Conservation (phyloP, 2,888 invertebrate genomes). For the Noctua janthina region DNA sequence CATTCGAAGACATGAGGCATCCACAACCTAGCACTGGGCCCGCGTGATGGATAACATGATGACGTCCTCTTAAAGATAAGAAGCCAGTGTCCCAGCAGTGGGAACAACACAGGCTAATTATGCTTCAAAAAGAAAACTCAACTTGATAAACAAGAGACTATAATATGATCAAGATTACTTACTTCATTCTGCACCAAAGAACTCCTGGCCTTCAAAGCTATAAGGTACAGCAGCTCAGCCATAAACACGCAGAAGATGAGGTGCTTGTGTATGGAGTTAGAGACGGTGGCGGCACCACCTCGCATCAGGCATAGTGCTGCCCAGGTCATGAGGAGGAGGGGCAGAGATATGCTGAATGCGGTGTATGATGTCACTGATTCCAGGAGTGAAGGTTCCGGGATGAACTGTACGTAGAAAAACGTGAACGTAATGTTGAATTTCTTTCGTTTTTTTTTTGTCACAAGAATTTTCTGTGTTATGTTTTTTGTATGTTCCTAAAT, state of each 20-base stretch:
- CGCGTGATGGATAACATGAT: neutral
- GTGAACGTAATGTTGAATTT: neutral
- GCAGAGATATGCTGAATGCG: conserved; percentile 95
- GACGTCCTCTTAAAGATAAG: neutral
- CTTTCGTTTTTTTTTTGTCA: neutral
- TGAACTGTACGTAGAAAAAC: conserved; percentile 89
- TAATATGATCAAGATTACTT: conserved; percentile 58
- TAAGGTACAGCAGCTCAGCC: conserved; percentile 95
- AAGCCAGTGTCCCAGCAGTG: neutral
- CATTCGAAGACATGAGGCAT: neutral
- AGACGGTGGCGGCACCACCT: conserved; percentile 95
- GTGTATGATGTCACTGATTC: conserved; percentile 97
- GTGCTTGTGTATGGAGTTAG: conserved; percentile 98
- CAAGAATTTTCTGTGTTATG: neutral
- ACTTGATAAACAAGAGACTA: neutral
- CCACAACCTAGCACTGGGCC: neutral
- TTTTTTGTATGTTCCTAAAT: neutral
- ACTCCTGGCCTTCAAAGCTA: conserved; percentile 95
- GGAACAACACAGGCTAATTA: neutral
- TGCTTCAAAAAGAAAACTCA: neutral
- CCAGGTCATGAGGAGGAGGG: conserved; percentile 94
- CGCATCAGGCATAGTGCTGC: conserved; percentile 95
- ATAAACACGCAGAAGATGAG: conserved; percentile 97
- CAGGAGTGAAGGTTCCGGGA: conserved; percentile 95
- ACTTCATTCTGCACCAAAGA: conserved; percentile 96